Evolutionary conservation across 2,113 vertebrate genomes (phyloP).

Genomic region (Oncorhynchus clarkii): DNA sequence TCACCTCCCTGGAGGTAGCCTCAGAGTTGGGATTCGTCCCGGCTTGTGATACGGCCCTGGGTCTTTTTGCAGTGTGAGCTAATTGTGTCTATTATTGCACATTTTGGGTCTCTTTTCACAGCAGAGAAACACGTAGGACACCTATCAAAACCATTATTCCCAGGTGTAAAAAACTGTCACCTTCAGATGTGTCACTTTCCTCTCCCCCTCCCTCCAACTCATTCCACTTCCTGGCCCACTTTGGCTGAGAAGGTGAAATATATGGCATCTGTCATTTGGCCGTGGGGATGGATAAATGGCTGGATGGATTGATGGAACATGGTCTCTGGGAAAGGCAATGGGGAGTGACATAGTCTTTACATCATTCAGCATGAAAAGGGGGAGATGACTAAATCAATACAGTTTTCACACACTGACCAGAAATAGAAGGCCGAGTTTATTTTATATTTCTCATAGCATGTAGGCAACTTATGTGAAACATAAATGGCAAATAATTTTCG

Average conservation of each 20-base stretch:
- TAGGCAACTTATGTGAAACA: background rate
- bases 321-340: conserved; percentile 54
- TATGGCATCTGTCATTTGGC: conserved; percentile 85
- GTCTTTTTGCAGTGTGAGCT: conserved; percentile 57
- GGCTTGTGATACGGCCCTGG: conserved; percentile 55
- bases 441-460: conserved; percentile 24
- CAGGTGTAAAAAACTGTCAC: conserved; percentile 95
- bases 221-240: conserved; percentile 79
- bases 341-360: conserved; percentile 68
- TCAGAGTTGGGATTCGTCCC: conserved; percentile 64
- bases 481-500: background rate
- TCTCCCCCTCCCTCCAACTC: conserved; percentile 56
- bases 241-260: conserved; percentile 89
- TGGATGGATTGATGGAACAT: conserved; percentile 61
- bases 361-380: conserved; percentile 62
- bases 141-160: conserved; percentile 96
- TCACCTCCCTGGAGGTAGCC: conserved; percentile 50
- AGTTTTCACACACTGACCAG: conserved; percentile 52
- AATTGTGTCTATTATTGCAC: conserved; percentile 74
- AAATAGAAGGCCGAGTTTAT: conserved; percentile 53
- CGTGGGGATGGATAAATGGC: conserved; percentile 16
- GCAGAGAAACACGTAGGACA: conserved; percentile 74
- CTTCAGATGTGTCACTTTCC: conserved; percentile 85
- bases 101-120: conserved; percentile 56
- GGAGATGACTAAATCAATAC: conserved; percentile 68